Evolutionary conservation across 53 echinoderm and acorn worm species (phyloP).

Genomic region (Echinometra lucunter): DNA sequence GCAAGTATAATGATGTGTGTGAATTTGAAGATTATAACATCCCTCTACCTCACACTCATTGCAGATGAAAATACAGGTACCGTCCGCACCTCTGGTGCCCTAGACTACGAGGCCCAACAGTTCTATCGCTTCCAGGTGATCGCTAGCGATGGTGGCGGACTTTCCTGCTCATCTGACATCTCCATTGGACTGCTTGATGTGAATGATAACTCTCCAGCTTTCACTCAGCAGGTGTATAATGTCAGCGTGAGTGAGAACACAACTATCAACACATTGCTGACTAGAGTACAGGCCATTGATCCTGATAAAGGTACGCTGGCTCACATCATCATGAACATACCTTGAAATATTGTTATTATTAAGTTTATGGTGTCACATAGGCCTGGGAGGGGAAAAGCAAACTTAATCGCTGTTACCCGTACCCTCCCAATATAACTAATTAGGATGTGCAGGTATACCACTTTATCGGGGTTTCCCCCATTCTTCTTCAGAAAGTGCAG

Average conservation of each 20-base stretch:
- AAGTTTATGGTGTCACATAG: too few species aligned
- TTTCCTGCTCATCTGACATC: conserved; percentile 80
- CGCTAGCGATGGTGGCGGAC: conserved; percentile 84
- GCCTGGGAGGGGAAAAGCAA: too few species aligned
- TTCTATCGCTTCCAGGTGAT: conserved; percentile 83
- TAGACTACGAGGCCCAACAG: conserved; percentile 86
- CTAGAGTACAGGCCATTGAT: conserved; percentile 92
- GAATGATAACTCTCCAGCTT: conserved; percentile 91
- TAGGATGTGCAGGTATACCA: too few species aligned
- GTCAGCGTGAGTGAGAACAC: conserved; percentile 97
- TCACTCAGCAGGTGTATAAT: conserved; percentile 81
- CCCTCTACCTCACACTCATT: not conserved
- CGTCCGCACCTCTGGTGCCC: conserved; percentile 72
- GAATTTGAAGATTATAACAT: not conserved
- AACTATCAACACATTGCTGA: conserved; percentile 84
- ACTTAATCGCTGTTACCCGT: too few species aligned
- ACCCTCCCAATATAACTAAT: too few species aligned
- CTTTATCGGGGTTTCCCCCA: too few species aligned
- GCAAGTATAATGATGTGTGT: not conserved
- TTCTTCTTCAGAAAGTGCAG: too few species aligned
- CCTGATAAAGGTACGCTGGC: conserved; percentile 83
- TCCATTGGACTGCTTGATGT: conserved; percentile 87
- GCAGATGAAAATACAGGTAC: conserved; percentile 72
- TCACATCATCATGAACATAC: not conserved
- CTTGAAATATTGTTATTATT: too few species aligned